Percentiles rank a stretch among this genome's conserved stretches.
phyloP scores from a whole-genome alignment of 2,113 vertebrate species.

The Ciconia stormi region DNA sequence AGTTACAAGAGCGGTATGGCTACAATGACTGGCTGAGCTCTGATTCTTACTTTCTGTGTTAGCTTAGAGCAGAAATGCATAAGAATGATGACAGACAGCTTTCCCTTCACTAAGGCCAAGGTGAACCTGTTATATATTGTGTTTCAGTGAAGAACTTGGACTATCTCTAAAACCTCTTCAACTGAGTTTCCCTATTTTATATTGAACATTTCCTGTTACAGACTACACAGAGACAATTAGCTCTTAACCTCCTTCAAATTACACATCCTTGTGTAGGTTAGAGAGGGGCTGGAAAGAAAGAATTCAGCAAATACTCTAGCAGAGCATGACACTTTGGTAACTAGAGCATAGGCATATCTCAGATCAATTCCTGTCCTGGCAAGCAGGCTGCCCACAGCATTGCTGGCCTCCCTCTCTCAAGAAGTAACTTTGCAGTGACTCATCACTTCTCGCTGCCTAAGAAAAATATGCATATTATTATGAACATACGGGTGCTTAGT shows the following conservation, averaged over 20 bases:
- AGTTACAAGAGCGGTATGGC: neutral
- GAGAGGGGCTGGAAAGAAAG: neutral
- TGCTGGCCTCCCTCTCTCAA: neutral
- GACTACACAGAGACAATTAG: neutral
- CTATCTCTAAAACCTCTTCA: neutral
- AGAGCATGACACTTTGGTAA: neutral
- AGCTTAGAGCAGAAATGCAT: neutral
- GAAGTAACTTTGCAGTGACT: neutral
- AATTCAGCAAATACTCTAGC: neutral
- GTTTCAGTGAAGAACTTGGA: neutral
- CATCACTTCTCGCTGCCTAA: neutral
- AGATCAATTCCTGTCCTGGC: neutral
- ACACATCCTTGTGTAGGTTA: neutral
- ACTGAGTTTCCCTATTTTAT: neutral
- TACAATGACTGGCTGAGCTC: rapidly evolving
- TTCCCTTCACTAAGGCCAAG: neutral
- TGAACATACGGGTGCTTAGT: neutral
- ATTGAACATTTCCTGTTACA: neutral
- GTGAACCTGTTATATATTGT: neutral
- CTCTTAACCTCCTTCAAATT: neutral
- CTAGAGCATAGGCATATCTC: neutral
- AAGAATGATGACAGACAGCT: neutral
- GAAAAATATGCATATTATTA: neutral
- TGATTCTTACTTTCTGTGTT: neutral
- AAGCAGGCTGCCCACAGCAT: neutral